Conservation (phyloP, 2,797 vertebrate species). For the Gouania willdenowi region DNA sequence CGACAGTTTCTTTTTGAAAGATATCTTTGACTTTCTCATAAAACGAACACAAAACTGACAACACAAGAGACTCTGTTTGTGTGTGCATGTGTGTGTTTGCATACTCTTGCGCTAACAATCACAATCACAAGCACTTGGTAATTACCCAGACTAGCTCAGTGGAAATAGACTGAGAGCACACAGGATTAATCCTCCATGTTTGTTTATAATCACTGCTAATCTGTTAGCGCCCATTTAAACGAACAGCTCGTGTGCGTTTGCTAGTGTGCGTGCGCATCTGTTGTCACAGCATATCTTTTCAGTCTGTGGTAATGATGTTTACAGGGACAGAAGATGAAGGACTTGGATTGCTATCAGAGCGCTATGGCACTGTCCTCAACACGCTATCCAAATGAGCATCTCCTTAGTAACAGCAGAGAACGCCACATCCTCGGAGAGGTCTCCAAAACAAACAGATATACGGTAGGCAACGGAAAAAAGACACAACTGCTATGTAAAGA, state of each 20-base stretch:
- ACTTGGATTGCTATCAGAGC: slow-evolving; percentile 56
- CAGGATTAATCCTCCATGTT: slow-evolving; percentile 76
- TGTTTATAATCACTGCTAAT: slow-evolving; percentile 79
- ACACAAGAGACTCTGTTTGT: slow-evolving; percentile 4
- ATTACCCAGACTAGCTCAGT: slow-evolving; percentile 67
- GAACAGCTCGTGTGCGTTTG: slow-evolving; percentile 42
- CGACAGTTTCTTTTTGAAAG: slow-evolving; percentile 7
- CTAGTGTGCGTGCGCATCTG: background rate
- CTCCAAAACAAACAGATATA: slow-evolving; percentile 29
- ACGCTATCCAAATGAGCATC: slow-evolving; percentile 54
- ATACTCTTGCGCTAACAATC: slow-evolving; percentile 59
- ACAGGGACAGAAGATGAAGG: slow-evolving; percentile 57
- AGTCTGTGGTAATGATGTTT: slow-evolving; percentile 62
- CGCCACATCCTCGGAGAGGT: slow-evolving; percentile 20
- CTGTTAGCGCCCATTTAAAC: slow-evolving; percentile 63
- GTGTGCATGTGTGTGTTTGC: slow-evolving; percentile 1
- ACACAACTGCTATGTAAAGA: slow-evolving; percentile 1
- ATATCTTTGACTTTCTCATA: slow-evolving; percentile 22
- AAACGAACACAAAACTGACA: slow-evolving; percentile 29
- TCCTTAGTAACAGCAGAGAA: slow-evolving; percentile 26
- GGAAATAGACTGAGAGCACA: slow-evolving; percentile 66
- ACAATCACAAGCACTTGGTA: slow-evolving; percentile 61
- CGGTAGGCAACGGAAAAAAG: background rate
- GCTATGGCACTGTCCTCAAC: slow-evolving; percentile 48
- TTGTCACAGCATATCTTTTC: slow-evolving; percentile 43